Base-by-base conservation (phyloP, 2,888 invertebrate species). In the Brenthis daphne region DNA sequence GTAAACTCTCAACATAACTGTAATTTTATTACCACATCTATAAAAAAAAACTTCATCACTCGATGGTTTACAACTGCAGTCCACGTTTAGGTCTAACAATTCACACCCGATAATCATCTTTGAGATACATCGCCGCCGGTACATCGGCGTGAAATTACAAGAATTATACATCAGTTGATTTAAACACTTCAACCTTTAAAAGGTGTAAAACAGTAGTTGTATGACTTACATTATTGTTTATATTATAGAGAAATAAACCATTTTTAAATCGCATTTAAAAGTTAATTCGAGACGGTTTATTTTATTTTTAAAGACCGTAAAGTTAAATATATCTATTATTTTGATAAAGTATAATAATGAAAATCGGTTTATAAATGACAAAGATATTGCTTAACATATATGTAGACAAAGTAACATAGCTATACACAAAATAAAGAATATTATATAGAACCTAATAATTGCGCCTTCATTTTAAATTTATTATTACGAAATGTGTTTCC, bases 81-180 rank as follows among this genome's bases (percentile, higher is more conserved):
- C 84, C 81, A 84, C 78, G 80, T 87, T 81, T 82, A 82, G 83
- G 75, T 77, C 79, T 78, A 80, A 81, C 89, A 87, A 90, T 91
- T 90, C 86, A 90, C 91, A 91, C 89, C 86, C 83, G 88, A 90
- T 91, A 87, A 90, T 89, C 83, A 86, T 87, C 86, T 86, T 79
- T 77, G 80, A 86, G 88, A 89, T 89, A 87, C 84, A 85, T 80
- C 80, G 82, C 83, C 81, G 81, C 78, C 80, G 78, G 78, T 79
- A 79, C 80, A 77, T 82, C 81, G 81, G 80, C 80, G 80, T 80
- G 79, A 82, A 85, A 85, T 84, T 81, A 81, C 60, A 24, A 65
- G 51, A 57, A 58, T 56, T 65, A 55, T 57, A 64, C 64, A 54
- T 54, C 65, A 37, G 67, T 65, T 66, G 74, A 72, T 75, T 73